phyloP scores from a whole-genome alignment of 2,113 vertebrate genomes.

The Argyrosomus japonicus region DNA sequence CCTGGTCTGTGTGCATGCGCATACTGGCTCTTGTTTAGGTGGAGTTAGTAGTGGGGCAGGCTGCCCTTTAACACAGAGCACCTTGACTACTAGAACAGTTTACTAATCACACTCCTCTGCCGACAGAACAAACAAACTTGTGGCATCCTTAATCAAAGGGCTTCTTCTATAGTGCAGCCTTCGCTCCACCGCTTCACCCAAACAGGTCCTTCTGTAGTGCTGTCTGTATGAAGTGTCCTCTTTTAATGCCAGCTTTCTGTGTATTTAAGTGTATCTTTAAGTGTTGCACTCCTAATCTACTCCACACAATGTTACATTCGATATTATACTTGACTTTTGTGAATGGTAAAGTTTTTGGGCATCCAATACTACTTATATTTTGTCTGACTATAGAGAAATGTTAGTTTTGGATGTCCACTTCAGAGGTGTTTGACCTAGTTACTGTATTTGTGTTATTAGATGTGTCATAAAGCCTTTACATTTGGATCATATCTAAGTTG shows the following conservation, averaged over 20 bases:
- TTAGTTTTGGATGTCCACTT: conserved; percentile 61
- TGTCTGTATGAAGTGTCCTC: conserved; percentile 59
- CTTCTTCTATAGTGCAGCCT: conserved; percentile 29
- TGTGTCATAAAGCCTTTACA: conserved; percentile 43
- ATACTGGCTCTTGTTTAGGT: conserved; percentile 41
- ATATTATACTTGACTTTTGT: conserved; percentile 77
- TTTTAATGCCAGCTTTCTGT: conserved; percentile 64
- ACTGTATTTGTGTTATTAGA: conserved; percentile 64
- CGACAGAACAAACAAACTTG: conserved; percentile 60
- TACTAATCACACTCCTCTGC: conserved; percentile 45
- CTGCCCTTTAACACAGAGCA: conserved; percentile 26
- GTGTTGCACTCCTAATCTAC: conserved; percentile 78
- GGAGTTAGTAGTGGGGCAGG: not conserved
- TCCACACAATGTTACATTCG: conserved; percentile 76
- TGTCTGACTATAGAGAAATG: conserved; percentile 69
- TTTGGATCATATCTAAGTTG: conserved; percentile 47
- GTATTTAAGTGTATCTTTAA: conserved; percentile 57
- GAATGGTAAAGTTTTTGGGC: conserved; percentile 50
- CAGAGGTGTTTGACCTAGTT: conserved; percentile 60
- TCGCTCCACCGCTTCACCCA: conserved; percentile 42
- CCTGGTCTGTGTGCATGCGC: conserved; percentile 51
- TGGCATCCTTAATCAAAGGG: conserved; percentile 30
- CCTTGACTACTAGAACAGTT: conserved; percentile 12
- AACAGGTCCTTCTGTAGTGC: conserved; percentile 39
- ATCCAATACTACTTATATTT: conserved; percentile 76